Evolutionary conservation across 1,140 invertebrate genomes (phyloP), one percentile per base, ranked within the genome.

Genomic region (Epicauta chinensis): DNA sequence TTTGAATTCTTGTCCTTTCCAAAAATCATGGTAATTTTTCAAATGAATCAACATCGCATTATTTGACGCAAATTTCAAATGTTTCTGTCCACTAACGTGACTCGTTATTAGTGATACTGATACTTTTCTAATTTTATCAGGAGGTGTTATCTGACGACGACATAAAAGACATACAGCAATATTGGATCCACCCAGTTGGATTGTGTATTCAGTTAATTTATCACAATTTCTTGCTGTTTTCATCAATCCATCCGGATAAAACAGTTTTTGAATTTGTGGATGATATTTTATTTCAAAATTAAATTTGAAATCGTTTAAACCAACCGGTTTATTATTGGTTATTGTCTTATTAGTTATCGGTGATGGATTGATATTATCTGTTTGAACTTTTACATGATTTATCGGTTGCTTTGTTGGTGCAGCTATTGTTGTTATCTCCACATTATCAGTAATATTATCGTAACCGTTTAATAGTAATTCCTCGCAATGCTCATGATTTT

Each of bases 401-500:
- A 16, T 62, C 54, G n/a, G 23, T 23, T 23, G 23, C 7, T 13
- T 45, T 40, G 53, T 48, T 29, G 38, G 41, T 29, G 37, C 31
- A 13, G 9, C 41, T 7, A 43, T 40, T n/a, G 13, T 30, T 31
- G 48, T 34, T 32, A 14, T 48, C 5, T 56, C 45, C 10, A 23
- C 49, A 13, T 32, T 38, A 7, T 48, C n/a, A n/a, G n/a, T 30
- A 39, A 41, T 30, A 4, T 46, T 10, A 39, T 45, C 48, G 9
- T 4, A 37, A 46, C 41, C 51, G 17, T 53, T 47, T 37, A 53
- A 45, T 31, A 58, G 41, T 23, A 45, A 17, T 14, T 60, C 36
- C 13, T 63, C 61, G 29, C 61, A 57, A 48, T 63, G 61, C n/a
- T 60, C 48, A 48, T 63, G 61, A 16, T 41, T 35, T 43, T 63